Percentiles rank a stretch among this genome's conserved stretches.
Conservation (phyloP, 2,888 invertebrate species). For the Metellina segmentata region DNA sequence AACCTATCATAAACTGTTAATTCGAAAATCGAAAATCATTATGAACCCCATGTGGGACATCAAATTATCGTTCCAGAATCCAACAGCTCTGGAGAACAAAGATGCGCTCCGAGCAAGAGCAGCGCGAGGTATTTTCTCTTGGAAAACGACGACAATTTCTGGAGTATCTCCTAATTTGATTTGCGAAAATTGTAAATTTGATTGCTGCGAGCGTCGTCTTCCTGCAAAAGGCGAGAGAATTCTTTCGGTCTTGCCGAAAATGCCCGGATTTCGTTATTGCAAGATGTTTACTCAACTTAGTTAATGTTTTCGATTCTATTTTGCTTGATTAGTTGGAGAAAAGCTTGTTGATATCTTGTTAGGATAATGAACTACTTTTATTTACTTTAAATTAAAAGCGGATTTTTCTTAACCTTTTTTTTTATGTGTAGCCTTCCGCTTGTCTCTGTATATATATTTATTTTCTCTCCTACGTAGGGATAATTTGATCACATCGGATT, state of each 20-base stretch:
- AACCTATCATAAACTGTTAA: not conserved
- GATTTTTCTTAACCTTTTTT: not conserved
- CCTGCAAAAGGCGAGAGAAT: not conserved
- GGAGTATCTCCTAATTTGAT: constrained; percentile 20
- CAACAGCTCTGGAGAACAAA: not conserved
- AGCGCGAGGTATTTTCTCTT: not conserved
- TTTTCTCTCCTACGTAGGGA: too few relatives aligned
- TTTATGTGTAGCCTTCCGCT: too few relatives aligned
- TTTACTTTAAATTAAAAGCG: not conserved
- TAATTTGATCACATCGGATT: too few relatives aligned
- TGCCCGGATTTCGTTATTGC: not conserved
- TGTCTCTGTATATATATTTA: too few relatives aligned
- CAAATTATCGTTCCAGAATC: not conserved
- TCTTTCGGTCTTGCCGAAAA: constrained; percentile 14
- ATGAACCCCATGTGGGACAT: not conserved
- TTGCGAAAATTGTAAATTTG: constrained; percentile 8
- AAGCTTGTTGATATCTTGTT: too few relatives aligned
- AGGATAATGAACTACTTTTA: not conserved
- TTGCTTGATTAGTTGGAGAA: not conserved
- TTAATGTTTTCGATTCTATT: not conserved
- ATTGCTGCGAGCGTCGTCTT: not conserved
- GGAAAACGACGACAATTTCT: not conserved
- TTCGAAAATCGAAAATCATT: not conserved
- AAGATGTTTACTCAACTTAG: not conserved
- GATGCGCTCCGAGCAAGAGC: not conserved